Evolutionary conservation across 1,140 invertebrate genomes (phyloP).

Genomic region (Heliconius hewitsoni): DNA sequence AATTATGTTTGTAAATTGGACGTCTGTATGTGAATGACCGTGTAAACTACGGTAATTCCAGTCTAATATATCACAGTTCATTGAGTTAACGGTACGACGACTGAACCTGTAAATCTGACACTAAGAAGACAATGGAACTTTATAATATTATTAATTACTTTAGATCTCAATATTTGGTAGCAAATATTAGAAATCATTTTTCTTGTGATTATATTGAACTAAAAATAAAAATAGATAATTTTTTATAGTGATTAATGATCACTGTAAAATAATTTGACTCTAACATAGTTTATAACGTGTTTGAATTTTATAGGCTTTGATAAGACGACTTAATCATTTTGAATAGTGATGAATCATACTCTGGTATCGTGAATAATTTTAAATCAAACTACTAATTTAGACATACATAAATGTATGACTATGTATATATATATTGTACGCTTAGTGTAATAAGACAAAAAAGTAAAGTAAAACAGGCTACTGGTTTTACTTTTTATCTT

Average conservation of each 20-base stretch:
- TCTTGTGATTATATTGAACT: neutral
- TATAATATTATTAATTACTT: neutral
- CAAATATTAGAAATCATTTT: neutral
- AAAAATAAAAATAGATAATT: neutral
- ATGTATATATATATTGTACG: neutral
- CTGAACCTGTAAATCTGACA: neutral
- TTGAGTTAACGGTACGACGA: neutral
- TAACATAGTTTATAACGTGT: neutral
- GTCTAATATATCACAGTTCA: slow-evolving; percentile 15
- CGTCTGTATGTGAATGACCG: slow-evolving; percentile 27
- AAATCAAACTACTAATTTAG: neutral
- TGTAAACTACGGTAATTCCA: slow-evolving; percentile 1
- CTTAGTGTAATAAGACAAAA: neutral
- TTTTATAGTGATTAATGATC: neutral
- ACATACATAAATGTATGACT: neutral
- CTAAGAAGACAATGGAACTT: neutral
- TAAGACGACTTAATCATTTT: slow-evolving; percentile 8
- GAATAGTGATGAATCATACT: neutral
- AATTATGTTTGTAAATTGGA: slow-evolving; percentile 32
- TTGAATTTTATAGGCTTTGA: neutral
- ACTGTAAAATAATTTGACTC: neutral
- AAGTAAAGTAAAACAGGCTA: neutral
- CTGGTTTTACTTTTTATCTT: too few species aligned
- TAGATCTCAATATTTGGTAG: neutral
- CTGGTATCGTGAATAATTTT: neutral